phyloP scores from a whole-genome alignment of 2,888 invertebrate genomes.

The Aromia moschata region DNA sequence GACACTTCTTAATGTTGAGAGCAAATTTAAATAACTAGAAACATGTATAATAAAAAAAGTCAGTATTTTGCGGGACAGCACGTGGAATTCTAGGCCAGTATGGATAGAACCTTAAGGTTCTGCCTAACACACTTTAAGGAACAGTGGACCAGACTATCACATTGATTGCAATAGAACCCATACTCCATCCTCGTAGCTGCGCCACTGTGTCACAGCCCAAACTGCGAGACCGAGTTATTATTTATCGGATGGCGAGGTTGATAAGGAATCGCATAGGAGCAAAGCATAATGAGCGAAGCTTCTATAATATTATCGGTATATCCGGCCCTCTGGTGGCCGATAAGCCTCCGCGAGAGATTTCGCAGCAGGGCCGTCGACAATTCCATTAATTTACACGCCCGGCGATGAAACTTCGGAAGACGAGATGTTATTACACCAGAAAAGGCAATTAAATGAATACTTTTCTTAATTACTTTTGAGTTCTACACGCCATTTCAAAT shows the following conservation, averaged over 20 bases:
- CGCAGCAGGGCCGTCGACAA: constrained; percentile 59
- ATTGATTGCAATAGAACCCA: too few relatives aligned
- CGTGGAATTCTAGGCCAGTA: too few relatives aligned
- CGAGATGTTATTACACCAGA: constrained; percentile 56
- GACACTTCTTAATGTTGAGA: too few relatives aligned
- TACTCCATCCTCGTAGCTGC: too few relatives aligned
- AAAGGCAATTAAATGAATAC: constrained; percentile 61
- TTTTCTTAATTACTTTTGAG: constrained; percentile 62
- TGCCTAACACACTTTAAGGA: too few relatives aligned
- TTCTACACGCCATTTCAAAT: constrained; percentile 58
- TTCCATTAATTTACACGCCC: constrained; percentile 62
- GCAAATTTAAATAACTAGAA: too few relatives aligned
- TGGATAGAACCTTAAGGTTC: too few relatives aligned
- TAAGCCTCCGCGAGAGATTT: constrained; percentile 59
- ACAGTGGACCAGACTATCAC: too few relatives aligned
- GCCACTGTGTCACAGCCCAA: too few relatives aligned
- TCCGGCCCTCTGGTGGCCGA: constrained; percentile 55
- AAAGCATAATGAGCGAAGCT: constrained; percentile 51
- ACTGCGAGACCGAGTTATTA: too few relatives aligned
- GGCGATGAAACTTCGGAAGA: constrained; percentile 57
- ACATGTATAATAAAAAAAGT: too few relatives aligned
- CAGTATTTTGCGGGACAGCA: too few relatives aligned
- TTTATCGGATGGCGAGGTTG: constrained; percentile 46
- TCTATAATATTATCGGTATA: constrained; percentile 54
- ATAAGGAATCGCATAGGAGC: constrained; percentile 46